Conservation (phyloP, 92 coral and sea anemone species). For the Porites evermanni region DNA sequence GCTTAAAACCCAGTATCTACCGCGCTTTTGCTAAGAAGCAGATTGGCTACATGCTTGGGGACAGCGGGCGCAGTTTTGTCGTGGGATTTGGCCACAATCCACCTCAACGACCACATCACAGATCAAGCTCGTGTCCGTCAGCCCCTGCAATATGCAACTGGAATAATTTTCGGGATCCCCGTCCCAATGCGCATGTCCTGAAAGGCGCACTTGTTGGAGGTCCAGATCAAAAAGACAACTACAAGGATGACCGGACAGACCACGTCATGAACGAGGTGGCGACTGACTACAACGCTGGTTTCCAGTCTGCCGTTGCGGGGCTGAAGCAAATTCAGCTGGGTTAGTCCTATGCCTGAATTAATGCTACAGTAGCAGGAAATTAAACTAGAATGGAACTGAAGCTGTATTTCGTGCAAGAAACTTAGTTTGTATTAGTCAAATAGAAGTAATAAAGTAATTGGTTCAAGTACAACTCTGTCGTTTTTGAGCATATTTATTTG, state of each 20-base stretch:
- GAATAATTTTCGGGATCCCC: constrained; percentile 38
- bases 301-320: constrained; percentile 81
- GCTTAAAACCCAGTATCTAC: constrained; percentile 44
- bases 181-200: constrained; percentile 60
- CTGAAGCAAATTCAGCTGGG: constrained; percentile 35
- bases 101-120: constrained; percentile 73
- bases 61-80: constrained; percentile 73
- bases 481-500: too few species aligned
- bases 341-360: neutral
- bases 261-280: constrained; percentile 77
- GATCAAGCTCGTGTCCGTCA: constrained; percentile 71
- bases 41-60: constrained; percentile 75
- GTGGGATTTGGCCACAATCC: constrained; percentile 76
- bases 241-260: constrained; percentile 61
- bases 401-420: too few species aligned
- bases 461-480: too few species aligned
- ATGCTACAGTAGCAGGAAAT: too few species aligned
- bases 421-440: too few species aligned
- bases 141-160: constrained; percentile 53
- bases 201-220: constrained; percentile 80
- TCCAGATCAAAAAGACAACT: constrained; percentile 63
- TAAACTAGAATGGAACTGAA: too few species aligned
- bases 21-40: constrained; percentile 70
- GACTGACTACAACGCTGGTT: constrained; percentile 83
- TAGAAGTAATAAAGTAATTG: too few species aligned